A percentile compares a stretch with the other conserved stretches of the same genome.
Conservation (phyloP, 2,888 invertebrate species). For the Automeris io region DNA sequence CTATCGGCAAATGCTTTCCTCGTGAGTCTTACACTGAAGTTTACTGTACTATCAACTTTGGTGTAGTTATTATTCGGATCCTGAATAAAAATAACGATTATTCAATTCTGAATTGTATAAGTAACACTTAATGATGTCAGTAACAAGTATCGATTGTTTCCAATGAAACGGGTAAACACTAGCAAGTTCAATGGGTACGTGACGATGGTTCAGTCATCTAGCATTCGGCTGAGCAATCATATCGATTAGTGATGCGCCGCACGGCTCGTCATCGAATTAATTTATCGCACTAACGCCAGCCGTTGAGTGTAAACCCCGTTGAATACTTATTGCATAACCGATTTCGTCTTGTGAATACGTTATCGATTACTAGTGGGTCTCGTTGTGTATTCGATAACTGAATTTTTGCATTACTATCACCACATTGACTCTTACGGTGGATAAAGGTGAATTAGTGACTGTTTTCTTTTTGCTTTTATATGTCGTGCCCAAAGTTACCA, state of each 20-base stretch:
- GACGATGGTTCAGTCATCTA: conserved; percentile 18
- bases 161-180: conserved; percentile 10
- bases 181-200: conserved; percentile 17
- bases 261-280: conserved; percentile 32
- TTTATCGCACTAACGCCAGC: conserved; percentile 28
- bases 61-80: not conserved
- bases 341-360: conserved; percentile 23
- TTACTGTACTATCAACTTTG: not conserved
- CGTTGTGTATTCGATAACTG: conserved; percentile 4
- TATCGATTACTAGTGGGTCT: conserved; percentile 8
- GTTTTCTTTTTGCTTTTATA: no score
- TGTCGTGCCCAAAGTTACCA: no score
- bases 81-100: not conserved
- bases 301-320: conserved; percentile 32
- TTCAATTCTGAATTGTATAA: conserved; percentile 2
- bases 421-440: no score
- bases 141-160: not conserved
- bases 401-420: no score
- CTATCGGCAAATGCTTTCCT: no score
- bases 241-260: conserved; percentile 34
- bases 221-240: conserved; percentile 28
- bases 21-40: no score
- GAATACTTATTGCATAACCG: conserved; percentile 28
- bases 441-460: no score
- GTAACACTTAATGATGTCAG: conserved; percentile 23